Base-by-base conservation (phyloP, 1,140 invertebrate genomes). In the Anastatus disparis region DNA sequence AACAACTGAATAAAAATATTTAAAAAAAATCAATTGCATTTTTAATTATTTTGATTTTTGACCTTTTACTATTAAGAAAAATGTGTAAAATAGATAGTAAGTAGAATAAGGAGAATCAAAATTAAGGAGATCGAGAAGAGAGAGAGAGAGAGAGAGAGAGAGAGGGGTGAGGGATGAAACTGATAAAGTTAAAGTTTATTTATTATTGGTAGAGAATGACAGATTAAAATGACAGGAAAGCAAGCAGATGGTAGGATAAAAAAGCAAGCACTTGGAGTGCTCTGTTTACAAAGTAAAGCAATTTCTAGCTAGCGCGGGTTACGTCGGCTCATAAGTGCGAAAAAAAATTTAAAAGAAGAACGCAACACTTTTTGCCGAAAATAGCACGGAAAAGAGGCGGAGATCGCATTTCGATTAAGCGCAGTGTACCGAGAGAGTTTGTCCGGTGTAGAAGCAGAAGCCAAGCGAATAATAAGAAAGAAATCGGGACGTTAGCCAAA, bases 401-500 rank as follows among this genome's bases (percentile, higher is more conserved):
- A 85, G 84, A 86, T 86, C 84, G 82, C 84, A 83, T 86, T 86
- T 86, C 84, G 83, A 68, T 69, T 73, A 75, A 74, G 42, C 65
- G 76, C 72, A 75, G 70, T 75, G 69, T 66, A 69, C 63, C 58
- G 75, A 77, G 64, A 74, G 76, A 76, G 77, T 78, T 79, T 78
- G 81, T 78, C 72, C 79, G 76, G 79, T 76, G 70, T 77, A 76
- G 64, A n/a, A n/a, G n/a, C 9, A 38, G 29, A 17, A 72, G 77
- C 76, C 78, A 77, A 72, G 71, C 52, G 71, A 72, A 73, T n/a
- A n/a, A n/a, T n/a, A 69, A 59, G 71, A 74, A 74, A 70, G 76
- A 78, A 84, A 82, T 77, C 83, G 84, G 83, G 84, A 82, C 81
- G 77, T 76, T 42, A 79, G 84, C 84, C 84, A 85, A 84, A 79